Base-by-base conservation (phyloP, 2,888 invertebrate species). In the Rutpela maculata region DNA sequence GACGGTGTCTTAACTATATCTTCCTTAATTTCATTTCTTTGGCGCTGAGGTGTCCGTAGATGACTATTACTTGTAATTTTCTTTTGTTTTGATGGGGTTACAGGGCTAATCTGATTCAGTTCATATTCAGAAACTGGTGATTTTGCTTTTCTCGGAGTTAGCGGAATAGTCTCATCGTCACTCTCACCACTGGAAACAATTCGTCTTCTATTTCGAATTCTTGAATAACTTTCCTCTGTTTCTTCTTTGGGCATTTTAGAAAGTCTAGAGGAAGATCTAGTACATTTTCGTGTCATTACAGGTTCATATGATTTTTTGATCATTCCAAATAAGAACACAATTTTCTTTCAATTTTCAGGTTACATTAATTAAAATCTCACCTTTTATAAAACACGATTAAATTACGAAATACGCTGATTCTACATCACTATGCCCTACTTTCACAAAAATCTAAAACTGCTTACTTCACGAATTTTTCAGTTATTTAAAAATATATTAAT, bases 11-110 rank as follows among this genome's bases (percentile, higher is more conserved):
- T 65, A 0, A 55, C 19, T 59, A 19, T 55, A n/a, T 63, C 56
- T 22, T 63, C 67, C 18, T 11, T 65, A 1, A 10, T 6, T 18
- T 60, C 17, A 19, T 15, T 65, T 35, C 22, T 66, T 17, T 19
- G 22, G 17, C 74, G 75, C 67, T 9, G 65, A 22, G 43, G 73
- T 17, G 68, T 63, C n/a, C 15, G 60, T 19, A 15, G 50, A 26
- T 55, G 22, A 56, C 76, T 69, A 11, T 77, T 68, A 43, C 63
- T 63, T 59, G 66, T 67, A 35, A 50, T 68, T 81, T 86, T 88
- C 75, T 76, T 85, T 80, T 86, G 87, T 83, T 90, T 90, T 22
- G 89, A 88, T n/a, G 89, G 89, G 26, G 89, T 88, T 12, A 86
- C 85, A 60, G 81, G 74, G 17, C 75, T 76, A 9, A 79, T 38